A percentile compares a stretch with the other conserved stretches of the same genome.
These are phyloP conservation scores for Symphodus melops DNA, from an alignment of 2,113 vertebrate species.

Conservation along the genomic window DNA sequence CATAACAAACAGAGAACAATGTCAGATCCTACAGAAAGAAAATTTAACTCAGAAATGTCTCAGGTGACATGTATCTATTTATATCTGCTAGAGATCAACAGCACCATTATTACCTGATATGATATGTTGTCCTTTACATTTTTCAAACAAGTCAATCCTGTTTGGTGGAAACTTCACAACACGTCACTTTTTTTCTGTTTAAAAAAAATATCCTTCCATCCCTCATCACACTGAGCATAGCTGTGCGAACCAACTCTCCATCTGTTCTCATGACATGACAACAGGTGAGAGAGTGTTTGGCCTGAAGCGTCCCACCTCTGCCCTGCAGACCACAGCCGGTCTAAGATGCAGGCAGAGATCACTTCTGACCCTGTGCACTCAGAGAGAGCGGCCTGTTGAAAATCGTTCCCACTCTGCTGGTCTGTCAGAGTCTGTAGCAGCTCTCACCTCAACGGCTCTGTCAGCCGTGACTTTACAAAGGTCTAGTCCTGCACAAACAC, in stretches of 20 bases:
- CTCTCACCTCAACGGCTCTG: slow-evolving; percentile 39
- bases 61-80: background rate
- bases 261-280: background rate
- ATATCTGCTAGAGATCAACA: background rate
- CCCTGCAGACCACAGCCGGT: background rate
- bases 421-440: slow-evolving; percentile 36
- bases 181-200: background rate
- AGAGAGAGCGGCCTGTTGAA: slow-evolving; percentile 30
- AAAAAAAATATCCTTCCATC: background rate
- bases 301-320: slow-evolving; percentile 2
- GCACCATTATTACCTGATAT: background rate
- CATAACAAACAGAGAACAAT: background rate
- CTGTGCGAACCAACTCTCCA: background rate
- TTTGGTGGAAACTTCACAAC: background rate
- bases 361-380: slow-evolving; percentile 38
- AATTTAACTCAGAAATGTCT: background rate
- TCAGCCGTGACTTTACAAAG: slow-evolving; percentile 28
- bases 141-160: slow-evolving; percentile 1
- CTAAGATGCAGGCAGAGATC: slow-evolving; percentile 9
- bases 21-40: background rate
- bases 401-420: slow-evolving; percentile 30
- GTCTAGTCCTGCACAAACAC: slow-evolving; percentile 16
- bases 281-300: slow-evolving; percentile 13
- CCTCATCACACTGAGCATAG: background rate
- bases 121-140: background rate